These are phyloP conservation scores for Calidris pygmaea DNA, from an alignment of 2,113 vertebrate species.

Conservation along the genomic window DNA sequence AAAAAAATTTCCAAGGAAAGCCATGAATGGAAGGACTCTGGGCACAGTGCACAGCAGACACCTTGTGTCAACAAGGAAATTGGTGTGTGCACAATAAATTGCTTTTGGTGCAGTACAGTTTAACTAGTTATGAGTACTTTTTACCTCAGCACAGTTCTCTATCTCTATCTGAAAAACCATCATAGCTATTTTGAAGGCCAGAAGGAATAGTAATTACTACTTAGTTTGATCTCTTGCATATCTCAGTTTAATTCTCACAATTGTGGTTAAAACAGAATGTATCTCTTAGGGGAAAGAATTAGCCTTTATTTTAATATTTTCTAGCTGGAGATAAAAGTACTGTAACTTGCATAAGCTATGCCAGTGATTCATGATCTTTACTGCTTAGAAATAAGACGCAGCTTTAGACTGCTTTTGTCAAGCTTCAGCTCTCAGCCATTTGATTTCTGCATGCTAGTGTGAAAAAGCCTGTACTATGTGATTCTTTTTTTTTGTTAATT, in stretches of 20 bases:
- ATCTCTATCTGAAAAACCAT: not conserved
- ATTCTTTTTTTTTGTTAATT: not conserved
- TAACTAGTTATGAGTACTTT: not conserved
- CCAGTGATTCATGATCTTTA: not conserved
- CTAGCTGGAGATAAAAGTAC: not conserved
- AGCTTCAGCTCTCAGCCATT: not conserved
- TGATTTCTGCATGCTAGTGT: not conserved
- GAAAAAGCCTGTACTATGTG: not conserved
- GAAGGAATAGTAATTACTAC: not conserved
- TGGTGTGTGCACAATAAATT: not conserved
- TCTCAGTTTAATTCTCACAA: not conserved
- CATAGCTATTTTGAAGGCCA: not conserved
- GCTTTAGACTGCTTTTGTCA: not conserved
- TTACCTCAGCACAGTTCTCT: not conserved
- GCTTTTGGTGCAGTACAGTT: not conserved
- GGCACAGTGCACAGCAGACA: accelerated
- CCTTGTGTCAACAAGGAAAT: not conserved
- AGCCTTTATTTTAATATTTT: not conserved
- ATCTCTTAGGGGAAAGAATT: not conserved
- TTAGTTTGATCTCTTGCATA: not conserved
- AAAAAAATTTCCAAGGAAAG: not conserved
- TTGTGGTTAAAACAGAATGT: not conserved
- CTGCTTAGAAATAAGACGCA: not conserved
- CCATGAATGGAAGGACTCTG: not conserved
- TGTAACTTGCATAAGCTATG: not conserved